Conservation (phyloP, 2,888 invertebrate species). For the Dasypogon diadema region DNA sequence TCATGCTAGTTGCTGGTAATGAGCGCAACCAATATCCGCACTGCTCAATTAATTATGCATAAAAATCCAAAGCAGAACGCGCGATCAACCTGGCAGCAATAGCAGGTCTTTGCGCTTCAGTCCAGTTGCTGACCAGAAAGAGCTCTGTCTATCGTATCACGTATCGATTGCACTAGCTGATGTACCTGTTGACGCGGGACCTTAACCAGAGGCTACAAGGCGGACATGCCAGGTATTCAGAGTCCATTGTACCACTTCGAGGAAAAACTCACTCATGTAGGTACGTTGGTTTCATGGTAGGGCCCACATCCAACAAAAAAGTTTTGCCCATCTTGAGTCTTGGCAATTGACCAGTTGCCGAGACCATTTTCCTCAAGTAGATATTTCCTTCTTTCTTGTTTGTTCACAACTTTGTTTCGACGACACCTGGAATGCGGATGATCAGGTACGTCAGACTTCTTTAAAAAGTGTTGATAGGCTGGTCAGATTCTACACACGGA, state of each 20-base stretch:
- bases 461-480: constrained; percentile 26
- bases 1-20: not conserved
- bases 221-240: not conserved
- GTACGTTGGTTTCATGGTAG: not conserved
- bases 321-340: not conserved
- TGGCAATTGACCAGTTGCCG: not conserved
- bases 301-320: not conserved
- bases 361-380: not conserved
- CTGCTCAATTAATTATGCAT: constrained; percentile 35
- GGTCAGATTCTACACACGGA: not conserved
- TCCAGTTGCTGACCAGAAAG: not conserved
- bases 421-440: constrained; percentile 37
- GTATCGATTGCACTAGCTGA: not conserved
- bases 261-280: not conserved
- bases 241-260: not conserved
- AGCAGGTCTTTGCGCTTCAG: not conserved
- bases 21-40: constrained; percentile 12
- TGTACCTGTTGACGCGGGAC: not conserved
- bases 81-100: not conserved
- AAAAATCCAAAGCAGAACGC: constrained; percentile 9
- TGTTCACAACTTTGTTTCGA: constrained; percentile 5
- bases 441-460: constrained; percentile 26
- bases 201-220: too few relatives aligned
- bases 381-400: not conserved
- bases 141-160: not conserved